A percentile compares a stretch with the other conserved stretches of the same genome.
These are phyloP conservation scores for Actenoides hombroni DNA, from an alignment of 2,113 vertebrate species.

Conservation along the genomic window DNA sequence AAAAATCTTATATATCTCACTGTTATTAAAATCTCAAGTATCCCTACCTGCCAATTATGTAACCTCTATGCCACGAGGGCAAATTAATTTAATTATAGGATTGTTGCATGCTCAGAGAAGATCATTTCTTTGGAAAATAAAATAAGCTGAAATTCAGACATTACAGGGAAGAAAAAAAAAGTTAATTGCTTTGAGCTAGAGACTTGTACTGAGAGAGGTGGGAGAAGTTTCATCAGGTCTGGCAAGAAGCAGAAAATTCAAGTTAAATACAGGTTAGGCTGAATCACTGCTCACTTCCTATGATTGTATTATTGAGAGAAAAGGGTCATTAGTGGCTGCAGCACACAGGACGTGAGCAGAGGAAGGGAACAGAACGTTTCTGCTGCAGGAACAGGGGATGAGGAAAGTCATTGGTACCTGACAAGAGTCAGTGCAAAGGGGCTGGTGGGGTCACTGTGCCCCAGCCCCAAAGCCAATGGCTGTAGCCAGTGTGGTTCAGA, in stretches of 20 bases:
- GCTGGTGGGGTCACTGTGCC: rapidly evolving
- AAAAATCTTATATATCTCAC: background rate
- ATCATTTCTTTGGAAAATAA: conserved; percentile 21
- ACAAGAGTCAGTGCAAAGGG: background rate
- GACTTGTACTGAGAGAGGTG: background rate
- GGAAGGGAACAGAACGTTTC: background rate
- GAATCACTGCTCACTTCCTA: background rate
- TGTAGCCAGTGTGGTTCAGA: rapidly evolving
- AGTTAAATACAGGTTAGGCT: conserved; percentile 13
- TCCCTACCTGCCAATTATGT: conserved; percentile 3
- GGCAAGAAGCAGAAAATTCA: background rate
- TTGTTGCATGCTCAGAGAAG: background rate
- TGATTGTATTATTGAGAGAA: background rate
- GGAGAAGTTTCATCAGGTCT: background rate
- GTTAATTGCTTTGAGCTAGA: conserved; percentile 11
- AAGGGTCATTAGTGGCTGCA: background rate
- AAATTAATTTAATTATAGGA: conserved; percentile 57
- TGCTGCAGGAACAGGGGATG: background rate
- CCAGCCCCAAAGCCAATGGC: rapidly evolving
- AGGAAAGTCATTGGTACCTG: background rate
- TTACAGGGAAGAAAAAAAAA: background rate
- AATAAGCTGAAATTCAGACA: background rate
- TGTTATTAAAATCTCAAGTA: conserved; percentile 41
- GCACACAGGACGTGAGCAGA: background rate
- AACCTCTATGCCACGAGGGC: background rate